phyloP scores from a whole-genome alignment of 2,113 vertebrate genomes.

The Chloroceryle aenea region DNA sequence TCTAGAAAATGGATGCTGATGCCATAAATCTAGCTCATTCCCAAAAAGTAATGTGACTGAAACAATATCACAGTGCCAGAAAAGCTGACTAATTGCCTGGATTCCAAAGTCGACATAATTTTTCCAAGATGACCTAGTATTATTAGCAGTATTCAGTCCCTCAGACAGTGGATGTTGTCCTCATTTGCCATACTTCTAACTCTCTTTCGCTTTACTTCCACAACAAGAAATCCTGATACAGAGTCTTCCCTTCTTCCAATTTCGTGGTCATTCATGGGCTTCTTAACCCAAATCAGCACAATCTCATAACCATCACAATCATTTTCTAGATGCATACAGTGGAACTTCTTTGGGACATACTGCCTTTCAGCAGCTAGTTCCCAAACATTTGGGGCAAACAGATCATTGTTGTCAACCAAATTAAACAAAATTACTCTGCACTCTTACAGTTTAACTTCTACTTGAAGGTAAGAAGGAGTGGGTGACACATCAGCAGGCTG shows the following conservation, averaged over 20 bases:
- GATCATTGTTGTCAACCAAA: not conserved
- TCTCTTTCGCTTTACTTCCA: not conserved
- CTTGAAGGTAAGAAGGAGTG: not conserved
- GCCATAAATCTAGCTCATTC: not conserved
- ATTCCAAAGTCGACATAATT: constrained; percentile 1
- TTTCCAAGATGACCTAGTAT: constrained; percentile 10
- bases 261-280: not conserved
- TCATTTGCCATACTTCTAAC: not conserved
- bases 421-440: not conserved
- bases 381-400: not conserved
- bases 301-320: not conserved
- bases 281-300: not conserved
- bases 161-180: not conserved
- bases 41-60: not conserved
- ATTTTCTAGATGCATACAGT: not conserved
- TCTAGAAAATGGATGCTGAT: not conserved
- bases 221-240: not conserved
- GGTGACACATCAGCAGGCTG: too few species aligned
- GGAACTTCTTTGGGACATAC: not conserved
- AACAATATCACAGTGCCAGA: constrained; percentile 16
- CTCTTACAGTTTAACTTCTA: not conserved
- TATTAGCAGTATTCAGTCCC: not conserved
- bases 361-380: not conserved
- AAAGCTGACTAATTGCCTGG: constrained; percentile 15
- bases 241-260: not conserved